Conservation (phyloP, 2,797 vertebrate species). For the Meriones psammophilus region DNA sequence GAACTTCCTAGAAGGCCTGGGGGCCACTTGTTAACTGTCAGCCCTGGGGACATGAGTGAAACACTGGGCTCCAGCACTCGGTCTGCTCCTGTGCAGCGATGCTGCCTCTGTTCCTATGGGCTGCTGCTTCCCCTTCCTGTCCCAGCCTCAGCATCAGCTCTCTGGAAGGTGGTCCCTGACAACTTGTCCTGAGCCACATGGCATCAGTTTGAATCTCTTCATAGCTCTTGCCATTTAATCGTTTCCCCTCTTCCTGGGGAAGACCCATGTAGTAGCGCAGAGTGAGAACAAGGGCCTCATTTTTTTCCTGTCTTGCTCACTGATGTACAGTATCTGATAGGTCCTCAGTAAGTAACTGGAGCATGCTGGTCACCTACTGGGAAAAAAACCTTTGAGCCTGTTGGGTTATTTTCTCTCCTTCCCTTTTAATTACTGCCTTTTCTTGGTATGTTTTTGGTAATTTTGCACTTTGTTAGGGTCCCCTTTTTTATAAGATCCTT, state of each 20-base stretch:
- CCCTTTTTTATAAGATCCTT: not conserved
- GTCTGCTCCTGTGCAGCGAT: not conserved
- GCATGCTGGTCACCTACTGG: rapidly evolving
- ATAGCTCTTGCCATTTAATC: rapidly evolving
- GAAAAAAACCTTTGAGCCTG: not conserved
- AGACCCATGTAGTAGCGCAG: not conserved
- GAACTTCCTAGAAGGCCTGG: not conserved
- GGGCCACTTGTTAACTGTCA: not conserved
- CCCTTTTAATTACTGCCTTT: not conserved
- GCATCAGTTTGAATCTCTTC: not conserved
- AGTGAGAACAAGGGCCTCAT: not conserved
- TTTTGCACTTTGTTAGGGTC: not conserved
- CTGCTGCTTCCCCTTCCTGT: not conserved
- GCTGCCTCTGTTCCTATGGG: too few relatives aligned
- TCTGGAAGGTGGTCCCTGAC: not conserved
- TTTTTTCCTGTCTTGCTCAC: too few relatives aligned
- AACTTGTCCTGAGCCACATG: rapidly evolving
- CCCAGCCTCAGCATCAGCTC: not conserved
- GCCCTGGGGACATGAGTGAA: rapidly evolving
- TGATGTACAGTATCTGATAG: rapidly evolving
- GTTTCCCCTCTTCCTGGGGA: not conserved
- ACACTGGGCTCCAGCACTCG: not conserved
- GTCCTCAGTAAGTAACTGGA: rapidly evolving
- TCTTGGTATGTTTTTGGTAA: not conserved
- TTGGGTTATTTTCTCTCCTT: not conserved